These are phyloP conservation scores for Lordiphosa clarofinis DNA, from an alignment of 1,140 invertebrate species.

Conservation along the genomic window DNA sequence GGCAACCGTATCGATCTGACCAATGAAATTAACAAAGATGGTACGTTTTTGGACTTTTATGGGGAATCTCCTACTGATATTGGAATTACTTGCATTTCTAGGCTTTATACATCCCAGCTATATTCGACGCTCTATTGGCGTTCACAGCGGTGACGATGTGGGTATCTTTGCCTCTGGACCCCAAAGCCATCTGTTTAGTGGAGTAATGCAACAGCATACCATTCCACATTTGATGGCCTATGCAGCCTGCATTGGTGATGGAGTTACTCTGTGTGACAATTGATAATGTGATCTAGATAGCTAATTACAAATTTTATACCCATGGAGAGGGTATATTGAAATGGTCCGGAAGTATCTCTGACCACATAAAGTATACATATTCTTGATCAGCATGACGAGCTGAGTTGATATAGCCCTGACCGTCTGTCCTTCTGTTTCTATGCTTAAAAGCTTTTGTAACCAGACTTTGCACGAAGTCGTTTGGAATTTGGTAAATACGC, in stretches of 20 bases:
- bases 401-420: no score
- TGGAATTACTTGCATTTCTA: neutral
- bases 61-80: constrained; percentile 1
- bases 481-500: no score
- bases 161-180: constrained; percentile 84
- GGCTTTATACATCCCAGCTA: constrained; percentile 80
- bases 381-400: no score
- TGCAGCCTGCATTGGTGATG: constrained; percentile 82
- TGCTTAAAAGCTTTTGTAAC: no score
- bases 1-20: constrained; percentile 51
- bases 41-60: constrained; percentile 11
- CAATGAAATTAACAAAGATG: constrained; percentile 27
- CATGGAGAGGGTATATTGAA: no score
- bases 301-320: no score
- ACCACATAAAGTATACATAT: no score
- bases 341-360: no score
- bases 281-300: no score
- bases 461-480: no score
- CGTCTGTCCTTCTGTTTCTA: no score
- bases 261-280: constrained; percentile 53
- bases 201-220: constrained; percentile 88
- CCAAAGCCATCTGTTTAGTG: constrained; percentile 86
- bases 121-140: constrained; percentile 80
- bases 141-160: constrained; percentile 86
- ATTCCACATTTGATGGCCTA: constrained; percentile 88